A percentile compares a stretch with the other conserved stretches of the same genome.
Evolutionary conservation across 2,113 vertebrate genomes (phyloP).

Genomic region (Lepidothrix coronata): DNA sequence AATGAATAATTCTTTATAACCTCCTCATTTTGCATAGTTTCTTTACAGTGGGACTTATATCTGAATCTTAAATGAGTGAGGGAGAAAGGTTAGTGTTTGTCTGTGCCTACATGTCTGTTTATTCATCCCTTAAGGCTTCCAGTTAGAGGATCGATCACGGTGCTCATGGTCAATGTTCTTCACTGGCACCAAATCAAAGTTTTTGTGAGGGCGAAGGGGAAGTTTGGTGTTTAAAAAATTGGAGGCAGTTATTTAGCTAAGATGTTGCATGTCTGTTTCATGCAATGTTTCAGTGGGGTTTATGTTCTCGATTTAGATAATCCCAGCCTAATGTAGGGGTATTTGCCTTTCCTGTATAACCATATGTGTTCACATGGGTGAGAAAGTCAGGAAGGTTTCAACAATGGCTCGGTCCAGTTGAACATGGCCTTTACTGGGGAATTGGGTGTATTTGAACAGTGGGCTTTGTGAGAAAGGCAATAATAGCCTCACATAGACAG

Average conservation of each 20-base stretch:
- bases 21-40: not conserved
- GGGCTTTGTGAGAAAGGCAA: slow-evolving; percentile 23
- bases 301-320: not conserved
- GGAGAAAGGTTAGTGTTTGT: not conserved
- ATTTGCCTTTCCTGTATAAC: not conserved
- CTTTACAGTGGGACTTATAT: not conserved
- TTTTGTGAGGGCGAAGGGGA: not conserved
- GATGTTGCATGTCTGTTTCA: not conserved
- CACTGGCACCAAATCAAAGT: not conserved
- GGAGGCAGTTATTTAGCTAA: not conserved
- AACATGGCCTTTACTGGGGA: not conserved
- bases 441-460: slow-evolving; percentile 54
- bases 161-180: not conserved
- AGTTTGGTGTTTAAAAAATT: not conserved
- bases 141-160: not conserved
- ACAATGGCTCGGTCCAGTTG: not conserved
- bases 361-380: not conserved
- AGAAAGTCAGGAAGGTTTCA: not conserved
- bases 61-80: not conserved
- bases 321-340: not conserved
- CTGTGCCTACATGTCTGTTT: not conserved
- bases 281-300: not conserved
- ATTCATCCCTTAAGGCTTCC: not conserved
- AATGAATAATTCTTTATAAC: slow-evolving; percentile 22
- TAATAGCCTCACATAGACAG: slow-evolving; percentile 33